These are phyloP conservation scores for Theonella swinhoei DNA, from an alignment of 37 sponge, comb jelly and placozoan species.

Conservation along the genomic window DNA sequence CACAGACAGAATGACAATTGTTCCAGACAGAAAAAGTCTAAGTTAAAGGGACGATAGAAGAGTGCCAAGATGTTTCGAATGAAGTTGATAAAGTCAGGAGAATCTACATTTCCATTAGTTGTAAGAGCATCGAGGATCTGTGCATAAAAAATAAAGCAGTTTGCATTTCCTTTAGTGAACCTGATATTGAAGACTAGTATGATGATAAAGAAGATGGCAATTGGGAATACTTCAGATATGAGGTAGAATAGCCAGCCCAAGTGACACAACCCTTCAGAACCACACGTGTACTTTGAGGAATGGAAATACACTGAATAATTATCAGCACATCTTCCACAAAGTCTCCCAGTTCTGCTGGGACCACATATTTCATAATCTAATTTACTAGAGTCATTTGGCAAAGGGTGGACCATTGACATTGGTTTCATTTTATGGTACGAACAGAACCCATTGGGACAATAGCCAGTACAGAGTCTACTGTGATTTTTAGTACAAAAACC, in stretches of 20 bases:
- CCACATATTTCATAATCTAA: not conserved
- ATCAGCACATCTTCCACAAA: not conserved
- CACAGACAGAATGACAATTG: not conserved
- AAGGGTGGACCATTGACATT: not conserved
- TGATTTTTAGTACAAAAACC: not conserved
- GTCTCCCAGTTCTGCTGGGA: not conserved
- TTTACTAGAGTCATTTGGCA: not conserved
- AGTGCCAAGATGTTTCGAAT: not conserved
- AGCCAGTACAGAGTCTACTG: not conserved
- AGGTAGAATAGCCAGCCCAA: not conserved
- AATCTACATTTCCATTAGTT: not conserved
- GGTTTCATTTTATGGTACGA: not conserved
- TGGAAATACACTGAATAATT: slow-evolving; percentile 1
- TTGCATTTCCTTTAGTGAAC: not conserved
- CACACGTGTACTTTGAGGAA: not conserved
- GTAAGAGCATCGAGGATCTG: not conserved
- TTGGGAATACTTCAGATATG: not conserved
- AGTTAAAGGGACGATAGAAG: not conserved
- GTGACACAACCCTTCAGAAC: not conserved
- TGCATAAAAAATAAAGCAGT: not conserved
- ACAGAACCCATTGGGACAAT: not conserved
- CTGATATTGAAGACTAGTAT: not conserved
- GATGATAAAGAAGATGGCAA: not conserved
- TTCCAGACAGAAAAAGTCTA: not conserved
- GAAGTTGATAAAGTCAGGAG: not conserved